A percentile compares a stretch with the other conserved stretches of the same genome.
Conservation (phyloP, 2,113 vertebrate genomes). For the Trachemys scripta region DNA sequence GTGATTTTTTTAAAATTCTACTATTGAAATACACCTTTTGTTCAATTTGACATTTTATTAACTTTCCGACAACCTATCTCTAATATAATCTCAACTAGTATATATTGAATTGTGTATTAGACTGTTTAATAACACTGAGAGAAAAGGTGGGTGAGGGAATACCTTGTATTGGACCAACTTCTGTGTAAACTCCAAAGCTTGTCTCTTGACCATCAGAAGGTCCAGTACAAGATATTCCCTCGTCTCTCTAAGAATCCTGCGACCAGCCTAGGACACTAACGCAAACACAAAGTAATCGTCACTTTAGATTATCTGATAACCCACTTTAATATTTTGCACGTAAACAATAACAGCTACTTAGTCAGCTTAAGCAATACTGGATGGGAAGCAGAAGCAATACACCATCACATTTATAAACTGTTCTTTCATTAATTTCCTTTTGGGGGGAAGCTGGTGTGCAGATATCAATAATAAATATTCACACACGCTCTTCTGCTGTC, state of each 20-base stretch:
- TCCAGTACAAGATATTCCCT: background rate
- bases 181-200: too few relatives aligned
- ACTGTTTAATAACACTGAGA: background rate
- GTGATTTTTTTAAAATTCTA: too few relatives aligned
- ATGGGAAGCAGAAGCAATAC: background rate
- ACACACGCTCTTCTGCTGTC: too few relatives aligned
- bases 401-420: accelerated
- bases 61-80: background rate
- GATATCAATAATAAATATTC: too few relatives aligned
- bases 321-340: background rate
- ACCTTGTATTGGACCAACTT: background rate
- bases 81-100: background rate
- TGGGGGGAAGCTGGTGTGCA: background rate
- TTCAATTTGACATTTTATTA: background rate
- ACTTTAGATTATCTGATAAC: background rate
- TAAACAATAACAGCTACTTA: background rate
- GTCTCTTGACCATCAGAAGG: too few relatives aligned
- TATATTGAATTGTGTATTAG: background rate
- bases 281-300: background rate
- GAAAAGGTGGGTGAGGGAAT: background rate
- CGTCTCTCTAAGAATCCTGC: background rate
- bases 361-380: accelerated
- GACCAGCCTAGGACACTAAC: background rate
- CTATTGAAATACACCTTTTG: background rate
- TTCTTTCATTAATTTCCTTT: background rate